These are phyloP conservation scores for Rhincodon typus DNA, from an alignment of 2,797 vertebrate species.

Conservation along the genomic window DNA sequence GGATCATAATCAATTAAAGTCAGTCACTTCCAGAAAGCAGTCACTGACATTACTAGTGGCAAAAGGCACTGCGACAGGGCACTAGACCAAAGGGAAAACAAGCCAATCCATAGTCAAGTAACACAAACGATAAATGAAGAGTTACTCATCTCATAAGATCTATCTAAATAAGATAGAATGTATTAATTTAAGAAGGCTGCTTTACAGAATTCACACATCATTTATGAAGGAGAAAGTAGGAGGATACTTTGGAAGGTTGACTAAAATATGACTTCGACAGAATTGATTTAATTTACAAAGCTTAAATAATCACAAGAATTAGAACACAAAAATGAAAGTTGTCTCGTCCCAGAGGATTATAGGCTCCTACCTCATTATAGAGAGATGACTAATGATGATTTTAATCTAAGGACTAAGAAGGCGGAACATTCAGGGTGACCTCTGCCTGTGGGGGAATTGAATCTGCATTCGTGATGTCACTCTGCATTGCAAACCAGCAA, in stretches of 20 bases:
- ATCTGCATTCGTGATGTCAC: too few relatives aligned
- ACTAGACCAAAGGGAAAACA: background rate
- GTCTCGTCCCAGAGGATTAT: too few relatives aligned
- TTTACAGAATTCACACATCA: background rate
- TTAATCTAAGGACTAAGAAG: too few relatives aligned
- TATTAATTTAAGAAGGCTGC: background rate
- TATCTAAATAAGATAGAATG: background rate
- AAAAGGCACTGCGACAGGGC: background rate
- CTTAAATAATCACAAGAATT: background rate
- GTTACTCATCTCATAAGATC: background rate
- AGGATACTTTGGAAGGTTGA: background rate
- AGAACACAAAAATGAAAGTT: background rate
- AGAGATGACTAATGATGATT: too few relatives aligned
- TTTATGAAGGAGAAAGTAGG: background rate
- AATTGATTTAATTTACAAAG: background rate
- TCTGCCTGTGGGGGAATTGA: too few relatives aligned
- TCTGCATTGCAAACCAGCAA: too few relatives aligned
- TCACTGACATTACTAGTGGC: background rate
- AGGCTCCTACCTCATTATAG: too few relatives aligned
- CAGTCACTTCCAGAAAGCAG: background rate
- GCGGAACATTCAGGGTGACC: too few relatives aligned
- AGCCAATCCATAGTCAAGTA: background rate
- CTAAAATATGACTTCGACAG: background rate
- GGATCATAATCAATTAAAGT: conserved; percentile 46
- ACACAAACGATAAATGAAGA: background rate